phyloP scores from a whole-genome alignment of 2,797 vertebrate species.

The Prunella strophiata region DNA sequence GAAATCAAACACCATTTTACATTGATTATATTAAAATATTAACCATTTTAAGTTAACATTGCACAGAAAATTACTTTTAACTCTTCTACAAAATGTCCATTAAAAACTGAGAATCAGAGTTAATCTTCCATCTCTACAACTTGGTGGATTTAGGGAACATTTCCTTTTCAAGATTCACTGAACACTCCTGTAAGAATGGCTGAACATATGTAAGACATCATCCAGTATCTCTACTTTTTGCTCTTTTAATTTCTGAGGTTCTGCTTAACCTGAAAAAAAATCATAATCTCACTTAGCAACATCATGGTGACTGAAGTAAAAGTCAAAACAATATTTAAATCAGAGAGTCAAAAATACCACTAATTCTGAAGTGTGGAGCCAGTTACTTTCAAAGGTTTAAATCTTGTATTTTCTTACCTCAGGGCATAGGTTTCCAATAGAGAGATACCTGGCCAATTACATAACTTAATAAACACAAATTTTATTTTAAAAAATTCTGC shows the following conservation, averaged over 20 bases:
- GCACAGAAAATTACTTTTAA: not conserved
- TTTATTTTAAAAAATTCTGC: not conserved
- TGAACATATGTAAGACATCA: not conserved
- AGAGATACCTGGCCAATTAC: not conserved
- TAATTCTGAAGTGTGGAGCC: not conserved
- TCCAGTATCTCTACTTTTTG: not conserved
- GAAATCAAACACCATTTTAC: not conserved
- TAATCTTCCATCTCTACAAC: not conserved
- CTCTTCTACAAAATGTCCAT: not conserved
- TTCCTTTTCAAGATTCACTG: not conserved
- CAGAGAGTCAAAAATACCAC: not conserved
- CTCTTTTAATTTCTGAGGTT: constrained; percentile 26
- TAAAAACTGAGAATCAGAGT: not conserved
- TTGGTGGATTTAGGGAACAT: not conserved
- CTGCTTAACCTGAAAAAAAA: not conserved
- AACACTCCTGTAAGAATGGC: not conserved
- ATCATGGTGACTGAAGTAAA: not conserved
- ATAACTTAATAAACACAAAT: not conserved
- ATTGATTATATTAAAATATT: not conserved
- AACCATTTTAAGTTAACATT: not conserved
- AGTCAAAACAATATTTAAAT: constrained; percentile 13
- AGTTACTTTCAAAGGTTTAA: not conserved
- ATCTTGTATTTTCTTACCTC: not conserved
- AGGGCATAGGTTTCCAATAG: not conserved
- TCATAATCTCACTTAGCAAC: not conserved